These are phyloP conservation scores for Armadillidium nasatum DNA, from an alignment of 1,140 invertebrate genomes.

Conservation along the genomic window DNA sequence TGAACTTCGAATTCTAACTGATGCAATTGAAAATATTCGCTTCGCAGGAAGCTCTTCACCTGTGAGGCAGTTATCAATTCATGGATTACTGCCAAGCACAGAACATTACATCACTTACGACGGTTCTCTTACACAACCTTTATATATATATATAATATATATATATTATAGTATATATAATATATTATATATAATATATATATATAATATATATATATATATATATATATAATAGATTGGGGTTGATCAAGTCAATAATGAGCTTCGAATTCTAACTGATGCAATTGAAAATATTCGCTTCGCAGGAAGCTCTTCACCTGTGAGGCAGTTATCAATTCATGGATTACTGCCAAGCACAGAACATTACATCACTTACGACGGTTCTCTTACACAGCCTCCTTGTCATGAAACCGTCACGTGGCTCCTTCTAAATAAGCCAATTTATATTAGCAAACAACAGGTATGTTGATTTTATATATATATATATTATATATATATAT, in stretches of 20 bases:
- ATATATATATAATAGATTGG: slow-evolving; percentile 69
- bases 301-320: slow-evolving; percentile 69
- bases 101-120: slow-evolving; percentile 96
- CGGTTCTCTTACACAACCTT: slow-evolving; percentile 89
- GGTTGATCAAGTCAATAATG: slow-evolving; percentile 65
- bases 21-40: slow-evolving; percentile 78
- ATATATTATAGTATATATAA: too few species aligned
- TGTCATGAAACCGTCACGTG: slow-evolving; percentile 91
- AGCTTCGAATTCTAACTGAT: slow-evolving; percentile 77
- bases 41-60: slow-evolving; percentile 71
- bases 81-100: slow-evolving; percentile 81
- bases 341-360: slow-evolving; percentile 85
- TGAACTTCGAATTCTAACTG: slow-evolving; percentile 76
- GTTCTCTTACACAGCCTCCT: slow-evolving; percentile 90
- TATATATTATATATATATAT: not conserved
- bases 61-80: slow-evolving; percentile 73
- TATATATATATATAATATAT: slow-evolving; percentile 18
- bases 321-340: slow-evolving; percentile 73
- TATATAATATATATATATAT: too few species aligned
- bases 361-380: slow-evolving; percentile 96
- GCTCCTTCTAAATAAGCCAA: slow-evolving; percentile 93
- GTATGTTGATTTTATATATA: slow-evolving; percentile 10
- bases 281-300: slow-evolving; percentile 78
- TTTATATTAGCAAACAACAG: slow-evolving; percentile 82
- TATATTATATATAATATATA: too few species aligned